Percentiles rank a stretch among this genome's conserved stretches.
Conservation (phyloP, 1,140 invertebrate species). For the Aleiodes sp. region DNA sequence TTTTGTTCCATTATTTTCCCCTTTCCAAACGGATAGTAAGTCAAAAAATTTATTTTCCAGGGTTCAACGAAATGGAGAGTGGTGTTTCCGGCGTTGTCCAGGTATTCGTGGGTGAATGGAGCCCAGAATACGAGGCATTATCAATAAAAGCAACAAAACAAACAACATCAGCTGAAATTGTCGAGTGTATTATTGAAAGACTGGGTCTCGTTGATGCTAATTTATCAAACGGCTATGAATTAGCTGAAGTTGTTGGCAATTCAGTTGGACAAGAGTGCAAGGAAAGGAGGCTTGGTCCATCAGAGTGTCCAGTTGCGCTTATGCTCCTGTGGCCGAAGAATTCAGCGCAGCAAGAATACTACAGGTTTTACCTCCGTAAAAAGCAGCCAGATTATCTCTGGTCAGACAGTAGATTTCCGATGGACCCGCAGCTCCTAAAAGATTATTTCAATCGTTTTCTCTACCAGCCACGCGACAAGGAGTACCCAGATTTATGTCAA, state of each 20-base stretch:
- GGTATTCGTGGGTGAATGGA: constrained; percentile 91
- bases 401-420: constrained; percentile 83
- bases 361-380: constrained; percentile 85
- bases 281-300: constrained; percentile 84
- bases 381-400: constrained; percentile 81
- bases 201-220: constrained; percentile 75
- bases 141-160: constrained; percentile 93
- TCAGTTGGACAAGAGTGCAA: constrained; percentile 89
- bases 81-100: constrained; percentile 68
- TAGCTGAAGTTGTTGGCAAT: constrained; percentile 90
- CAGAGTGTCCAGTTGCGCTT: constrained; percentile 90
- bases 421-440: constrained; percentile 89
- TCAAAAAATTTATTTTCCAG: constrained; percentile 33
- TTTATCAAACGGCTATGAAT: constrained; percentile 79
- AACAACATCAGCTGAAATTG: constrained; percentile 89
- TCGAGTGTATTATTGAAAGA: constrained; percentile 84
- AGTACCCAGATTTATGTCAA: constrained; percentile 95
- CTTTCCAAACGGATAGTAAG: too few relatives aligned
- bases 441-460: constrained; percentile 92
- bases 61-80: constrained; percentile 62
- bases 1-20: background rate
- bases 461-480: constrained; percentile 87
- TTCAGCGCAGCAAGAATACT: constrained; percentile 66
- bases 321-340: constrained; percentile 93
- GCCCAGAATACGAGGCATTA: constrained; percentile 87